Conservation (phyloP, 64 coral and sea anemone species). For the Porites australiensis region DNA sequence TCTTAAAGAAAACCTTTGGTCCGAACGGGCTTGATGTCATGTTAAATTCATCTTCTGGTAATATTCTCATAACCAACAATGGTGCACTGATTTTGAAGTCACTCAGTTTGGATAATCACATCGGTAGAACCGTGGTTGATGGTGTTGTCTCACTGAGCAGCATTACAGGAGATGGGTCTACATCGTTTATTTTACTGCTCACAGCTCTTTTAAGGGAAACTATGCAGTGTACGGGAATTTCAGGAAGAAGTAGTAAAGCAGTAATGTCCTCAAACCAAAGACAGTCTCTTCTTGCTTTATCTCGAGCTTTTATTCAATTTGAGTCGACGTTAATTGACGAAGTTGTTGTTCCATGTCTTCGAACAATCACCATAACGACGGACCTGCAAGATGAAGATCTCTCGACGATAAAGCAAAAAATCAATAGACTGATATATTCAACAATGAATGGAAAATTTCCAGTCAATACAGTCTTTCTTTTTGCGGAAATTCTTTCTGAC, state of each 20-base stretch:
- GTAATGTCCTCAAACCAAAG: conserved; percentile 33
- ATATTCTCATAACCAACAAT: conserved; percentile 90
- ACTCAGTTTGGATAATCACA: conserved; percentile 50
- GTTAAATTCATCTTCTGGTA: conserved; percentile 83
- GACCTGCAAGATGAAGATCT: not conserved
- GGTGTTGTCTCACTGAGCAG: conserved; percentile 47
- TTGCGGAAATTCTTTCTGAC: conserved; percentile 62
- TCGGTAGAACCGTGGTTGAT: conserved; percentile 74
- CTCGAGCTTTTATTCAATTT: conserved; percentile 65
- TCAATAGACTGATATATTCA: not conserved
- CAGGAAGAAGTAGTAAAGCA: not conserved
- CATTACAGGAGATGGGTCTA: conserved; percentile 78
- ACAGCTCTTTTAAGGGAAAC: conserved; percentile 65
- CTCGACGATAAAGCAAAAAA: conserved; percentile 3
- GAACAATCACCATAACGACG: conserved; percentile 3
- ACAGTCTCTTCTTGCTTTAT: conserved; percentile 54
- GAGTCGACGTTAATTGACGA: conserved; percentile 28
- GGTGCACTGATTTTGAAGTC: conserved; percentile 86
- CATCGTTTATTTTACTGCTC: conserved; percentile 78
- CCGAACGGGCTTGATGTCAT: conserved; percentile 92
- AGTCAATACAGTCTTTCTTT: not conserved
- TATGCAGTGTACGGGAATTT: not conserved
- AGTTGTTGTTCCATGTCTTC: conserved; percentile 33
- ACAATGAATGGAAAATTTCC: conserved; percentile 60
- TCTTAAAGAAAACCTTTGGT: conserved; percentile 88